A percentile compares a stretch with the other conserved stretches of the same genome.
phyloP scores from a whole-genome alignment of 2,888 invertebrate species.

The Pristionchus japonicus region DNA sequence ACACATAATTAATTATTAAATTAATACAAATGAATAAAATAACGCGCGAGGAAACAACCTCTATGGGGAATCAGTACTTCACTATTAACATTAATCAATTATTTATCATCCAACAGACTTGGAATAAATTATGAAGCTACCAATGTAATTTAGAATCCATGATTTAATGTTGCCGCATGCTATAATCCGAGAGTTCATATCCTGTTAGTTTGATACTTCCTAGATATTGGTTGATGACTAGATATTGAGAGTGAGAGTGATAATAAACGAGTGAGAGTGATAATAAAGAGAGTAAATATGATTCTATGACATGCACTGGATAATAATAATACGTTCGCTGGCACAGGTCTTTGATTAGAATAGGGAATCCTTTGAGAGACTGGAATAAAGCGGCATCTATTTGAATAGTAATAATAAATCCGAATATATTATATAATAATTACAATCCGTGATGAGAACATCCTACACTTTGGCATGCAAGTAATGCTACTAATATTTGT shows the following conservation, averaged over 20 bases:
- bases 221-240: too few species aligned
- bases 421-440: not conserved
- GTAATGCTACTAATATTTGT: not conserved
- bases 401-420: too few species aligned
- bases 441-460: not conserved
- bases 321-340: not conserved
- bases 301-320: not conserved
- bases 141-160: too few species aligned
- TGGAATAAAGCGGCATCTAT: slow-evolving; percentile 24
- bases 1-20: not conserved
- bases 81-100: too few species aligned
- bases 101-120: too few species aligned
- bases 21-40: not conserved
- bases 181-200: not conserved
- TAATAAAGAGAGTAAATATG: too few species aligned
- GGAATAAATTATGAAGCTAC: too few species aligned
- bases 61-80: too few species aligned
- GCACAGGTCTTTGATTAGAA: slow-evolving; percentile 35
- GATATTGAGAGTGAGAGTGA: too few species aligned
- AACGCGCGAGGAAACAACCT: too few species aligned
- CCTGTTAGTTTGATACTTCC: not conserved
- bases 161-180: not conserved
- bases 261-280: too few species aligned
- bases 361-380: not conserved
- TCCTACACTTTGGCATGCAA: slow-evolving; percentile 32